Conservation (phyloP, 2,797 vertebrate species). For the Cygnus olor region DNA sequence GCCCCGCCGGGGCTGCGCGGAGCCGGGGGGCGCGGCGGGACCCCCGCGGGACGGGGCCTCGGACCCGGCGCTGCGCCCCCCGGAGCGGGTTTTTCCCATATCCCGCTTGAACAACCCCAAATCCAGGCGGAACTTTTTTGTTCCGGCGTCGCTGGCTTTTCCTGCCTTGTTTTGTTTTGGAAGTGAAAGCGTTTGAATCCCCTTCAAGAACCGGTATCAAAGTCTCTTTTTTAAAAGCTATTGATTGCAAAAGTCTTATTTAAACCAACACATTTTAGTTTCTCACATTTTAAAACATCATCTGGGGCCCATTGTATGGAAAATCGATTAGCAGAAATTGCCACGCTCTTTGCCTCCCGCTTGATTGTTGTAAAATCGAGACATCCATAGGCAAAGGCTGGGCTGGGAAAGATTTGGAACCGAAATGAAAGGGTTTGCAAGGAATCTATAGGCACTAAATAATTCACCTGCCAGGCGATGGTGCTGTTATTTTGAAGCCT, state of each 20-base stretch:
- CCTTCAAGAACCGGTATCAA: conserved; percentile 68
- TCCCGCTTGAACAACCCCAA: neutral
- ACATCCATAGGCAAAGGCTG: conserved; percentile 67
- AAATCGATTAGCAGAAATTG: conserved; percentile 77
- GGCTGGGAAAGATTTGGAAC: conserved; percentile 60
- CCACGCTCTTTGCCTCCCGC: conserved; percentile 71
- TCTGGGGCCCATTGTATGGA: conserved; percentile 76
- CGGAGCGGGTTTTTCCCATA: neutral
- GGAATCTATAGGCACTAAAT: conserved; percentile 61
- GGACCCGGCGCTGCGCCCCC: neutral
- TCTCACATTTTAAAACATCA: conserved; percentile 78
- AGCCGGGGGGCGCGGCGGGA: neutral
- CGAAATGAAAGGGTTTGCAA: conserved; percentile 53
- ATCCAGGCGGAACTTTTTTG: conserved; percentile 22
- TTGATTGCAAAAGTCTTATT: conserved; percentile 76
- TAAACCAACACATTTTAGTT: conserved; percentile 77
- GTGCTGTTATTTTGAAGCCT: conserved; percentile 41
- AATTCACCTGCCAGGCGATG: conserved; percentile 67
- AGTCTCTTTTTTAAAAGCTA: conserved; percentile 64
- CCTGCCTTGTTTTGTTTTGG: conserved; percentile 41
- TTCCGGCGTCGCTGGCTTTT: neutral
- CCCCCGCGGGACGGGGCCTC: neutral
- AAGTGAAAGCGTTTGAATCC: conserved; percentile 57
- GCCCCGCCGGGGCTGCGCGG: neutral
- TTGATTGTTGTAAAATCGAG: conserved; percentile 77